Conservation (phyloP, 2,113 vertebrate genomes). For the Hiodon tergisus region DNA sequence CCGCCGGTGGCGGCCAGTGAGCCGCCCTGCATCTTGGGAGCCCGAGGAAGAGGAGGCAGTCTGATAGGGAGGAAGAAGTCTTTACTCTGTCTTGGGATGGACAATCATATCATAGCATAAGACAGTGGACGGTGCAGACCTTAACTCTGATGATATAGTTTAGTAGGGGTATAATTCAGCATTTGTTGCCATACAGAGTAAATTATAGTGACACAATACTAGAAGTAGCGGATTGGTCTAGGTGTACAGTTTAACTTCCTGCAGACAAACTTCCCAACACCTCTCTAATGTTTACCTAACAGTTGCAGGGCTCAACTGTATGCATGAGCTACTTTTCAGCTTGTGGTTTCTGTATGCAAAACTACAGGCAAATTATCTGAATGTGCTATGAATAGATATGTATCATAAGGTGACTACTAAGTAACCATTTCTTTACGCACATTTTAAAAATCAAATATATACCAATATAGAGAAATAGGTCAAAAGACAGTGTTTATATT, state of each 20-base stretch:
- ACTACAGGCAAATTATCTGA: too few relatives aligned
- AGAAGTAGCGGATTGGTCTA: too few relatives aligned
- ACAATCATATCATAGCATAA: background rate
- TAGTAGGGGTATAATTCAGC: too few relatives aligned
- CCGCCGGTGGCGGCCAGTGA: slow-evolving; percentile 66
- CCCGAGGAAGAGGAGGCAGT: background rate
- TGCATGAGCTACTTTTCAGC: too few relatives aligned
- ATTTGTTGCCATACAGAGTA: background rate
- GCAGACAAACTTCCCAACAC: too few relatives aligned
- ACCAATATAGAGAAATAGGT: background rate
- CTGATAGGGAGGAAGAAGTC: background rate
- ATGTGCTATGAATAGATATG: too few relatives aligned
- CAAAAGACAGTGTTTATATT: background rate
- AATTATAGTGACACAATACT: background rate
- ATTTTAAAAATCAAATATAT: background rate
- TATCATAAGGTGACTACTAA: too few relatives aligned
- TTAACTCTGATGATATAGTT: background rate
- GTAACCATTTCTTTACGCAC: too few relatives aligned
- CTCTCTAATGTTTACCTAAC: too few relatives aligned
- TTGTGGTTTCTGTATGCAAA: too few relatives aligned
- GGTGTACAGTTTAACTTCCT: too few relatives aligned
- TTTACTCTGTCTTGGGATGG: background rate
- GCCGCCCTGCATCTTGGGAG: background rate
- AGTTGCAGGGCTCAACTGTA: too few relatives aligned
- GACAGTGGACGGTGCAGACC: background rate